Conservation (phyloP, 2,797 vertebrate genomes). For the Galagoides demidoff region DNA sequence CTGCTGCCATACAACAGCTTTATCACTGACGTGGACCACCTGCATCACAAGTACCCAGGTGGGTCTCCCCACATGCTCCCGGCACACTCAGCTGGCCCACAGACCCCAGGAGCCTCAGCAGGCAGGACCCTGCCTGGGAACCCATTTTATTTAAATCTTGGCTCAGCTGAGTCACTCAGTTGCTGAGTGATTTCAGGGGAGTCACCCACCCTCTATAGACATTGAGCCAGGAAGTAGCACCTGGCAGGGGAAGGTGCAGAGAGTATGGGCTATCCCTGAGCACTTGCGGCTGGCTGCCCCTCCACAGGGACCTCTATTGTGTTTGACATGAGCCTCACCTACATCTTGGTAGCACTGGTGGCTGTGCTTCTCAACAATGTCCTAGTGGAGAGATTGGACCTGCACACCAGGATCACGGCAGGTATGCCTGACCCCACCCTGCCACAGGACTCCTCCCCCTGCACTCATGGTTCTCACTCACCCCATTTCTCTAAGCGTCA, state of each 20-base stretch:
- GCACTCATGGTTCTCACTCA: too few relatives aligned
- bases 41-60: conserved; percentile 98
- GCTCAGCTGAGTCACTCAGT: background rate
- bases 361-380: conserved; percentile 97
- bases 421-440: conserved; percentile 86
- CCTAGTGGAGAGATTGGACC: conserved; percentile 94
- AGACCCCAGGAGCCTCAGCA: background rate
- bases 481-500: rapidly evolving
- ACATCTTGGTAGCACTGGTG: conserved; percentile 95
- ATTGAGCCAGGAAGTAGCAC: background rate
- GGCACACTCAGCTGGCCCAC: rapidly evolving
- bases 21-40: conserved; percentile 97
- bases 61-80: background rate
- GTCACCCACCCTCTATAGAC: background rate
- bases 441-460: rapidly evolving
- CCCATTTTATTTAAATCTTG: background rate
- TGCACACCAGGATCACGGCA: conserved; percentile 96
- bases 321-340: conserved; percentile 98
- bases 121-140: rapidly evolving
- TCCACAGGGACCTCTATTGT: conserved; percentile 95
- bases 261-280: background rate
- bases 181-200: background rate
- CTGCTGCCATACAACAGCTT: conserved; percentile 99
- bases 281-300: background rate
- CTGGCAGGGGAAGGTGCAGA: rapidly evolving